Evolutionary conservation across 2,113 vertebrate species (phyloP).

Genomic region (Jacana jacana): DNA sequence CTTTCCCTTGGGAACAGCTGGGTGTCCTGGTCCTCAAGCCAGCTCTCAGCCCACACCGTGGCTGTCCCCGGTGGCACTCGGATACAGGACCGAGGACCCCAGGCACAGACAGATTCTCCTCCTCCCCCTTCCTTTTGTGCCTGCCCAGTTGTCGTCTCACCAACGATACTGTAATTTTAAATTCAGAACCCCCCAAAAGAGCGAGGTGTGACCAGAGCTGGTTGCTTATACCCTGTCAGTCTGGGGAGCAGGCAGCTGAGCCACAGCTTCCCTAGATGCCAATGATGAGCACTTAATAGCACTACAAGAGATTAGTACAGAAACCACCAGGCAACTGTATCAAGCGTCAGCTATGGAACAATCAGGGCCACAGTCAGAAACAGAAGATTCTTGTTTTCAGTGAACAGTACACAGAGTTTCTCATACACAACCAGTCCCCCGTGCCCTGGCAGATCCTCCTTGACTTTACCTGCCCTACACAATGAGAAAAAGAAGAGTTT

Average conservation of each 20-base stretch:
- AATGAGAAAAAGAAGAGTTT: not conserved
- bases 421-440: not conserved
- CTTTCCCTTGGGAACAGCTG: rapidly evolving
- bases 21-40: rapidly evolving
- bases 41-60: rapidly evolving
- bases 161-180: not conserved
- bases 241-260: not conserved
- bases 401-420: not conserved
- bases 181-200: not conserved
- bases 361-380: not conserved
- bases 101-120: not conserved
- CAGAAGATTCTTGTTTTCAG: not conserved
- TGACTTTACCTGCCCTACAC: not conserved
- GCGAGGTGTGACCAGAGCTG: not conserved
- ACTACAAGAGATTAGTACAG: not conserved
- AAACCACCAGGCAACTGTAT: not conserved
- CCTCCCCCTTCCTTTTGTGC: not conserved
- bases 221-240: not conserved
- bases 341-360: not conserved
- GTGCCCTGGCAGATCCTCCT: not conserved
- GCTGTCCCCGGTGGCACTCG: not conserved
- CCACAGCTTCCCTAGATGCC: not conserved
- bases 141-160: not conserved
- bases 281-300: not conserved
- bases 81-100: not conserved